Evolutionary conservation across 2,797 vertebrate genomes (phyloP).

Genomic region (Onychomys leucogaster): DNA sequence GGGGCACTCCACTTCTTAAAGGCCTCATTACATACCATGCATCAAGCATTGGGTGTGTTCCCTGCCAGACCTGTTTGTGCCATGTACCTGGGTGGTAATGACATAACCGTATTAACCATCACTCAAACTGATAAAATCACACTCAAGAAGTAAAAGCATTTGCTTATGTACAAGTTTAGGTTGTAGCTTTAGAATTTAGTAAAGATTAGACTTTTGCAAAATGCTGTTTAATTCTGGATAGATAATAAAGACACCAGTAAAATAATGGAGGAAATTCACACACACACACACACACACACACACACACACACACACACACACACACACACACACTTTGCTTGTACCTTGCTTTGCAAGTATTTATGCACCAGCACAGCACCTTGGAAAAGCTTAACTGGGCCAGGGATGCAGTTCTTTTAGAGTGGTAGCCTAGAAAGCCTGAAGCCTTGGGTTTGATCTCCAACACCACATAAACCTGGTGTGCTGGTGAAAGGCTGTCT

Average conservation of each 20-base stretch:
- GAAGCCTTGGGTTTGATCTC: background rate
- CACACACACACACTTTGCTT: background rate
- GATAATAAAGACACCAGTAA: background rate
- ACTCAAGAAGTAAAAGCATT: conserved; percentile 5
- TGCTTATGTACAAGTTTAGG: background rate
- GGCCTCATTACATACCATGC: background rate
- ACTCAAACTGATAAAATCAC: background rate
- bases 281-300: background rate
- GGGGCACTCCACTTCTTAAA: background rate
- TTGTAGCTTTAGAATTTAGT: background rate
- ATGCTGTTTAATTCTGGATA: conserved; percentile 15
- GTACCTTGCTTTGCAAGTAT: background rate
- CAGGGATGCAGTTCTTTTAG: background rate
- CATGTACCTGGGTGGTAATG: background rate
- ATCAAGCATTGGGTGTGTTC: background rate
- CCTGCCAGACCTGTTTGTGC: background rate
- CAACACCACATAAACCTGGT: background rate
- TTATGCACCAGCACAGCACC: background rate
- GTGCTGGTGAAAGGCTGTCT: background rate
- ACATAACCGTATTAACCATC: background rate
- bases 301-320: background rate
- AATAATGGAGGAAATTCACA: background rate
- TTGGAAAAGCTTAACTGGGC: background rate
- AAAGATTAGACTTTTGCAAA: background rate
- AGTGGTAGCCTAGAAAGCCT: too few species aligned